These are phyloP conservation scores for Acronicta aceris DNA, from an alignment of 2,888 invertebrate genomes.

Conservation along the genomic window DNA sequence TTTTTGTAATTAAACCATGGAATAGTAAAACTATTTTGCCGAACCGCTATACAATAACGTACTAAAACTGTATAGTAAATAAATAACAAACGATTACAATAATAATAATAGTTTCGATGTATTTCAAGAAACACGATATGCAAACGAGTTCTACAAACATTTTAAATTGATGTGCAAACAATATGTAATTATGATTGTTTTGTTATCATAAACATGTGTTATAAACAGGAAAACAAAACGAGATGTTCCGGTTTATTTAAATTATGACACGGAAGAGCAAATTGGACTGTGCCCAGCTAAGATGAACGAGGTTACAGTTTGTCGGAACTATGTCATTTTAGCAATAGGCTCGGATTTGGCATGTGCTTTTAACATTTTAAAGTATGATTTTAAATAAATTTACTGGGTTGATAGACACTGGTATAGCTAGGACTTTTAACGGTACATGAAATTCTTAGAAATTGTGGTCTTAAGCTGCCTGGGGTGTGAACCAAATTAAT, in stretches of 20 bases:
- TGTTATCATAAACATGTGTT: slow-evolving; percentile 1
- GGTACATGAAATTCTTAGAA: no score
- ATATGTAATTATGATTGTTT: neutral
- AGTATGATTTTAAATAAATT: no score
- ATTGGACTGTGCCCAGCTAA: slow-evolving; percentile 22
- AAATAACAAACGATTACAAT: neutral
- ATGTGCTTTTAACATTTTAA: no score
- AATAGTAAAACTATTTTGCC: no score
- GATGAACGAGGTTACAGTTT: slow-evolving; percentile 34
- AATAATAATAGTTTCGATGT: slow-evolving; percentile 7
- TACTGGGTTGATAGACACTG: no score
- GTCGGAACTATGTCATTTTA: slow-evolving; percentile 11
- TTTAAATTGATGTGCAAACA: slow-evolving; percentile 4
- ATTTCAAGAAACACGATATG: slow-evolving; percentile 1
- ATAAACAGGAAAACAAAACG: slow-evolving; percentile 37
- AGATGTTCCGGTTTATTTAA: slow-evolving; percentile 44
- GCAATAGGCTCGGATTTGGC: no score
- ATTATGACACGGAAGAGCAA: slow-evolving; percentile 41
- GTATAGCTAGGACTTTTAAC: no score
- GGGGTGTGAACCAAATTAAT: no score
- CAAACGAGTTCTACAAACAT: neutral
- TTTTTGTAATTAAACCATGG: no score
- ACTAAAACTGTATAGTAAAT: slow-evolving; percentile 1
- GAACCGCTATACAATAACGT: no score
- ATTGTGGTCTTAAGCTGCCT: no score